Base-by-base conservation (phyloP, 2,888 invertebrate species). In the Biston betularia region DNA sequence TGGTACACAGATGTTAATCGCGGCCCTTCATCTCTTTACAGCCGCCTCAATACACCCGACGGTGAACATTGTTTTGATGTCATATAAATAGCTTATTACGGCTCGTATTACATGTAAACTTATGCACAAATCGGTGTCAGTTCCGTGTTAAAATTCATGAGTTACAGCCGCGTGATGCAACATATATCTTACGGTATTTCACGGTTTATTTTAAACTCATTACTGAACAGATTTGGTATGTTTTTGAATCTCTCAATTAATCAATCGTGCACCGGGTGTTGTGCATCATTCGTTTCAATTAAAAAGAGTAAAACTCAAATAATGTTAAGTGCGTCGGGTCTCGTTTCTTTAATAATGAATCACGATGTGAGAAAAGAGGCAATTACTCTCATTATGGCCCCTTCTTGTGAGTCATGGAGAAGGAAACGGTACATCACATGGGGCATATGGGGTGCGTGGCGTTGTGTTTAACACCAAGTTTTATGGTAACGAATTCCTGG, bases 311-410 rank as follows among this genome's bases (percentile, higher is more conserved):
- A 84, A 88, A 90, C 84, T 87, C 71, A 75, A 86, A 88, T 85
- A 87, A 86, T 85, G 78, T 84, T 75, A 80, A 86, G 84, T 82
- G 81, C 79, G 80, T 79, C 79, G 82, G 79, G 80, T 79, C 82
- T 85, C 81, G 82, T 84, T 86, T 80, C 83, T 83, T 84, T 71
- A 79, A 80, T 76, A 83, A 89, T 89, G 92, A 93, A 92, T 92
- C 92, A 93, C 90, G 84, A 89, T 90, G 89, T 91, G 91, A 90
- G 91, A 92, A 90, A 89, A 88, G 83, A 82, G 77, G 88, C 90
- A 92, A 92, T 92, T 91, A 90, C 85, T 85, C 86, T 89, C 86
- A 89, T 91, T 90, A 92, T 85, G 80, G 75, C 77, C 62, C 71
- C 58, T 73, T 77, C 81, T 81, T 76, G 85, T 90, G 92, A 90